Evolutionary conservation across 35 echinoderm and acorn worm genomes (phyloP).

Genomic region (Patiria miniata): DNA sequence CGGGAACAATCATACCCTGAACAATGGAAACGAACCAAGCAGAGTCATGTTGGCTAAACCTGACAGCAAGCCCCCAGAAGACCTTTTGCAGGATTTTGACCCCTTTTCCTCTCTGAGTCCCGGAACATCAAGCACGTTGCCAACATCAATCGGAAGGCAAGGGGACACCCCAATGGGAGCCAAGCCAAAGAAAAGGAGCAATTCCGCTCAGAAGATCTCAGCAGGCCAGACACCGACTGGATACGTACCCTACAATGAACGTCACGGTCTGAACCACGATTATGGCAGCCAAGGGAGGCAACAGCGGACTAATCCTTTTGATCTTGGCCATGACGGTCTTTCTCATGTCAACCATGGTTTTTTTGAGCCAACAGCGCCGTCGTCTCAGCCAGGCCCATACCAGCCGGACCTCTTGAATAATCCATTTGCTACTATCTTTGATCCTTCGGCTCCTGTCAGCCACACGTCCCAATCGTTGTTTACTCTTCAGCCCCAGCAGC

Average conservation of each 20-base stretch:
- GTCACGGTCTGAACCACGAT: background rate
- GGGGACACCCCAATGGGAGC: slow-evolving; percentile 56
- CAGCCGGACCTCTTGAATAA: slow-evolving; percentile 28
- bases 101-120: slow-evolving; percentile 43
- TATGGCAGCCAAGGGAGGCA: background rate
- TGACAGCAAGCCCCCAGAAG: slow-evolving; percentile 1
- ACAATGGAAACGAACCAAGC: slow-evolving; percentile 16
- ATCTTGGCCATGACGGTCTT: slow-evolving; percentile 27
- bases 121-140: slow-evolving; percentile 38
- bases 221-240: background rate
- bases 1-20: background rate
- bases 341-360: slow-evolving; percentile 68
- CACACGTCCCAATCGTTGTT: slow-evolving; percentile 19
- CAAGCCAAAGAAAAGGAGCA: slow-evolving; percentile 70
- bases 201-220: slow-evolving; percentile 4
- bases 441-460: background rate
- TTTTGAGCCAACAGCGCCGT: slow-evolving; percentile 11
- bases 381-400: background rate
- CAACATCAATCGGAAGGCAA: slow-evolving; percentile 36
- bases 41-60: background rate
- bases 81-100: slow-evolving; percentile 83
- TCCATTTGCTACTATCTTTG: slow-evolving; percentile 33
- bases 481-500: background rate
- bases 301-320: slow-evolving; percentile 31
- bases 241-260: background rate